Evolutionary conservation across 2,888 invertebrate species (phyloP), one percentile per base, ranked within the genome.

Genomic region (Euzophera pinguis): DNA sequence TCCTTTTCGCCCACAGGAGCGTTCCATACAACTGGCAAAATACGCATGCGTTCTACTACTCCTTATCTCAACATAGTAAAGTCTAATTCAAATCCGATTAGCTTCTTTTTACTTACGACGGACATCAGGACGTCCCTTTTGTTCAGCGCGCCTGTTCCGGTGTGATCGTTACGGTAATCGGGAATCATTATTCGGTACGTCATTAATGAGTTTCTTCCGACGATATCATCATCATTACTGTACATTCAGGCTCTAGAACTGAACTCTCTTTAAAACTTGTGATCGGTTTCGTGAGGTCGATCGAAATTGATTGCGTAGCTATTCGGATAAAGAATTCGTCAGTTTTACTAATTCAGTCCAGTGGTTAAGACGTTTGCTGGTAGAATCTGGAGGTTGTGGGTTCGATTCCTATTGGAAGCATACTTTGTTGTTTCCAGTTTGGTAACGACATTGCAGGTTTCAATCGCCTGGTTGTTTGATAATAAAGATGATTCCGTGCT

Each of bases 111-210:
- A 34, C 12, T 14, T 73, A 69, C 29, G 68, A 67, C 74, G 70
- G 63, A 63, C 68, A 75, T 73, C 73, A 76, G 77, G 84, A 78
- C 76, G 80, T 84, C 81, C 84, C 86, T 86, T 85, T 87, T 87
- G 85, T 85, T 80, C 73, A 64, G 66, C 71, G 74, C 69, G 75
- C 71, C 76, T 78, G 77, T 81, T 81, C 77, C 77, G 79, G 72
- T 71, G 41, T 39, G 12, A 41, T 42, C 17, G 50, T 42, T 34
- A 48, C 38, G 16, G 39, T 32, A 41, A 50, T 39, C 39, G 32
- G 35, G 29, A 50, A 50, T 50, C 49, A 39, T 50, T 50, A 50
- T 29, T 53, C 45, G 32, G 32, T 6, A 49, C 38, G 41, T 39
- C 38, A 29, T 39, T 49, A 22, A 49, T 49, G 49, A 37, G 49